Evolutionary conservation across 92 coral and sea anemone genomes (phyloP).

Genomic region (Bergia sp.): DNA sequence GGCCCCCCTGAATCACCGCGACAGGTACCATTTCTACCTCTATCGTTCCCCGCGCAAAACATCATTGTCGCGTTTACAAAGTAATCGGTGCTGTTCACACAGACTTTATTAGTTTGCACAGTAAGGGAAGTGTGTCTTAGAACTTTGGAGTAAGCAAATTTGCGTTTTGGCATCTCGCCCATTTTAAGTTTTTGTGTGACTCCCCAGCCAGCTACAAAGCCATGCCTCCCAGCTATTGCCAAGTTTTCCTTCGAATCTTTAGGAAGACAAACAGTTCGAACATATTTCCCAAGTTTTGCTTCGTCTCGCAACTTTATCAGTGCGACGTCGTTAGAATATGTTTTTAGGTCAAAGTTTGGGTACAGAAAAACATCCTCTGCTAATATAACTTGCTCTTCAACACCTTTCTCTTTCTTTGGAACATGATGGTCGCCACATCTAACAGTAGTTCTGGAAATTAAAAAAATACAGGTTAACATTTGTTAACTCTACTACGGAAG

Average conservation of each 20-base stretch:
- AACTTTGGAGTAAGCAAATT: conserved; percentile 38
- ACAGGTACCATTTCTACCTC: conserved; percentile 72
- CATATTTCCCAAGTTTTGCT: conserved; percentile 13
- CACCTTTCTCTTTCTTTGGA: neutral
- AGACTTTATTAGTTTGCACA: conserved; percentile 50
- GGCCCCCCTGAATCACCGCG: conserved; percentile 88
- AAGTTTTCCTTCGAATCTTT: neutral
- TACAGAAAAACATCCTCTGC: neutral
- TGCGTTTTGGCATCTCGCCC: neutral
- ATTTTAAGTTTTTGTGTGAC: neutral
- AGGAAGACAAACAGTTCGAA: conserved; percentile 58
- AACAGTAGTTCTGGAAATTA: conserved; percentile 31
- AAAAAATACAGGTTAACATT: neutral
- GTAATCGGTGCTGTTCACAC: conserved; percentile 33
- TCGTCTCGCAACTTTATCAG: neutral
- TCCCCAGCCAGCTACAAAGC: conserved; percentile 66
- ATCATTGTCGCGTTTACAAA: neutral
- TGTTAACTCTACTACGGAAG: neutral
- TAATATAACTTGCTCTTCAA: conserved; percentile 35
- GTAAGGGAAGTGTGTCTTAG: conserved; percentile 65
- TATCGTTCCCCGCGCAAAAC: conserved; percentile 85
- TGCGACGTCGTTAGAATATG: neutral
- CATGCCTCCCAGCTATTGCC: conserved; percentile 24
- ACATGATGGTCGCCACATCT: conserved; percentile 63
- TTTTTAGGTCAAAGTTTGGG: neutral